These are phyloP conservation scores for Catagonus wagneri DNA, from an alignment of 2,113 vertebrate species.

Conservation along the genomic window DNA sequence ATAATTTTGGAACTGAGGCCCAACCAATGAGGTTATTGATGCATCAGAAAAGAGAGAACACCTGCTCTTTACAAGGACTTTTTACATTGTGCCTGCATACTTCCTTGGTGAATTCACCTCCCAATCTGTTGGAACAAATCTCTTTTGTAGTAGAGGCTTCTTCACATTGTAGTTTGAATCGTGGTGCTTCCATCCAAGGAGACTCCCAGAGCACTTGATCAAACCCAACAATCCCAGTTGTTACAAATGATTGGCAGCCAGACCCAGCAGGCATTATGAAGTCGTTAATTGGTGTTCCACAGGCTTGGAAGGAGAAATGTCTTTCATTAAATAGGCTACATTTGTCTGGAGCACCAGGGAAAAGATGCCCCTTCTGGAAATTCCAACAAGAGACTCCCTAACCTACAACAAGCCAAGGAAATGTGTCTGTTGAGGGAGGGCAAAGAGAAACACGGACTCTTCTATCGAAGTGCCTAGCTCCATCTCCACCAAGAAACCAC, in stretches of 20 bases:
- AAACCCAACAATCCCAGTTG: background rate
- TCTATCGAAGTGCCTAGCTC: background rate
- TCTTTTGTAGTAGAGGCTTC: background rate
- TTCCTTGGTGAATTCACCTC: slow-evolving; percentile 62
- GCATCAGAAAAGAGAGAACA: slow-evolving; percentile 65
- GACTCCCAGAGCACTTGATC: background rate
- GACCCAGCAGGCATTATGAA: background rate
- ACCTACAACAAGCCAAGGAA: background rate
- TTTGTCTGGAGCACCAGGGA: background rate
- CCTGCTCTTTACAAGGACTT: slow-evolving; percentile 72
- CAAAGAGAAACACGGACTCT: background rate
- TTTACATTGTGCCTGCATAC: slow-evolving; percentile 49
- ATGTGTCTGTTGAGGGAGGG: background rate
- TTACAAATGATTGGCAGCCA: background rate
- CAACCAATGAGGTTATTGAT: slow-evolving; percentile 70
- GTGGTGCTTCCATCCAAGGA: background rate
- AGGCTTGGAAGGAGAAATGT: background rate
- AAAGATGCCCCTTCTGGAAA: background rate
- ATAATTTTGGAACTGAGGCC: slow-evolving; percentile 61
- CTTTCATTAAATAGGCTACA: slow-evolving; percentile 2
- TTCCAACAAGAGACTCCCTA: background rate
- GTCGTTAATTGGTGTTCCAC: background rate
- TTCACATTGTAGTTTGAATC: background rate
- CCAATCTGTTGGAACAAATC: background rate
- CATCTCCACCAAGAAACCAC: background rate